phyloP scores from a whole-genome alignment of 2,888 invertebrate genomes.

The Agelastica alni region DNA sequence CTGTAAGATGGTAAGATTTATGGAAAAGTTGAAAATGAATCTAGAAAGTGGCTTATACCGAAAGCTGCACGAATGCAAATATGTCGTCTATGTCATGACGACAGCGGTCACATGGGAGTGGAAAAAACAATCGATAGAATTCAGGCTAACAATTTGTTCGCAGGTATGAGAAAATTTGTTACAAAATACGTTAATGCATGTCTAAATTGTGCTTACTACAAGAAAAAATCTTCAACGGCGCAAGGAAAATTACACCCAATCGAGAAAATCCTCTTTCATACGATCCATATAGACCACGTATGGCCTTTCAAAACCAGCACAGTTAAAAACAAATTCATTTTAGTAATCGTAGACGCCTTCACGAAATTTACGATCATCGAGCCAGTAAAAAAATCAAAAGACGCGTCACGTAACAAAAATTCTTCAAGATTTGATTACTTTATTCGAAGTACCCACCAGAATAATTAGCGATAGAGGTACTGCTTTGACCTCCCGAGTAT shows the following conservation, averaged over 20 bases:
- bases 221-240: constrained; percentile 18
- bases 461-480: background rate
- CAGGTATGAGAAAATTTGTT: no score
- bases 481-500: background rate
- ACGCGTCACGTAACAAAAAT: background rate
- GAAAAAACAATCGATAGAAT: no score
- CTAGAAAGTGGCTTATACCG: no score
- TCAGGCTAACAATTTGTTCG: constrained; percentile 34
- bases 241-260: constrained; percentile 21
- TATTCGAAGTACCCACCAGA: background rate
- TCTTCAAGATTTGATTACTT: background rate
- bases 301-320: constrained; percentile 36
- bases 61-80: no score
- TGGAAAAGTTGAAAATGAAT: no score
- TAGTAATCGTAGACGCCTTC: no score
- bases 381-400: constrained; percentile 15
- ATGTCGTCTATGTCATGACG: no score
- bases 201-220: constrained; percentile 42
- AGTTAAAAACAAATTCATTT: no score
- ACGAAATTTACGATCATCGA: no score
- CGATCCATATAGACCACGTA: constrained; percentile 38
- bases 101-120: no score
- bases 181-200: constrained; percentile 43
- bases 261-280: constrained; percentile 26
- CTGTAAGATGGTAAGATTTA: no score